Base-by-base conservation (phyloP, 2,888 invertebrate genomes). In the Nomada fucata region DNA sequence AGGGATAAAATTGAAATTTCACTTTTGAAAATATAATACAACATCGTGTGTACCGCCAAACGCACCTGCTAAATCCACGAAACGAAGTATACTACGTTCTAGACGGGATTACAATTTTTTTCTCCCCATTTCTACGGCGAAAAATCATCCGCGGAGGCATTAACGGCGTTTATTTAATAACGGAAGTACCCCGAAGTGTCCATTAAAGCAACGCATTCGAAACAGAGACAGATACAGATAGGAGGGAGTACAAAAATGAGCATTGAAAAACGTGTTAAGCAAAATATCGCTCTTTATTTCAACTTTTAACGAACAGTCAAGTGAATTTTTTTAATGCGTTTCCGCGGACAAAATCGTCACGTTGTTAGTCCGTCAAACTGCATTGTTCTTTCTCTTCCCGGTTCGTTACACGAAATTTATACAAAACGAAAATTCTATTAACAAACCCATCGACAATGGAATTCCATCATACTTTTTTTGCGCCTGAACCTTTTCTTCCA, bases 391-490 rank as follows among this genome's bases (percentile, higher is more conserved):
- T 47, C 53, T 20, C 20, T 13, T n/a, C 18, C 42, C 44, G 68
- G 68, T 57, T 71, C 74, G 79, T 74, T 71, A 61, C 67, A 23
- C 68, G 75, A 72, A 76, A 76, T 80, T 82, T 76, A 82, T 82
- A 80, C 80, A 50, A 47, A 68, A 76, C 53, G 68, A 63, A 78
- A 76, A 82, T 80, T 76, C 64, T 61, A 76, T 82, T 64, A 68
- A 72, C 68, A 82, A 72, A 82, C 72, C 79, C 26, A 42, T 18
- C 3, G 26, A 18, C 23, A 10, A 15, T n/a, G n/a, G 23, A 55
- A 20, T 50, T 61, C 18, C 59, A 36, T n/a, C 42, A 69, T 64
- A 63, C 29, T 5, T 50, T 20, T 47, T 1, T 52, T 20, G 2
- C 11, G 4, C 2, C 52, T n/a, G 11, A 15, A 15, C 11, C 0